A percentile compares a stretch with the other conserved stretches of the same genome.
Conservation (phyloP, 2,888 invertebrate species). For the Sympetrum striolatum region DNA sequence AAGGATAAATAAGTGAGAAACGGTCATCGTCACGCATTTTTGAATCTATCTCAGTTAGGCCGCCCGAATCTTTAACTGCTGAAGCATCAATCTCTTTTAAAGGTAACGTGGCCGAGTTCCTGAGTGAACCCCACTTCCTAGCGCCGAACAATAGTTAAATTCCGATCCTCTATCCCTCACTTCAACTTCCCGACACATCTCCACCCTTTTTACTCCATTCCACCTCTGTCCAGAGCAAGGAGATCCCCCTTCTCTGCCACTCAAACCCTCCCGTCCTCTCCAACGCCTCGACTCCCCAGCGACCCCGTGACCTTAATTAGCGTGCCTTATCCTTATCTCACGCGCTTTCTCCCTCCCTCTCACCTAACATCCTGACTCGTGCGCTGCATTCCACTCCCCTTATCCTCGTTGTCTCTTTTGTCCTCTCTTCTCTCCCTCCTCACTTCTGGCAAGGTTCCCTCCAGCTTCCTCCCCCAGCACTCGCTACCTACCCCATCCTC, state of each 20-base stretch:
- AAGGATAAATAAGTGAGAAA: neutral
- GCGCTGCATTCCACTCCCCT: neutral
- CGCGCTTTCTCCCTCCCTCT: conserved; percentile 8
- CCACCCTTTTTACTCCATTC: neutral
- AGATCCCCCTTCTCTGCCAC: neutral
- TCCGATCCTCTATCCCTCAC: neutral
- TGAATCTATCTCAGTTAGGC: no score
- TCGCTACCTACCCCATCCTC: no score
- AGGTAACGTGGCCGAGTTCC: no score
- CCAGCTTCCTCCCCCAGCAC: neutral
- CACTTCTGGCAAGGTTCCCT: neutral
- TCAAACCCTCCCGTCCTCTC: neutral
- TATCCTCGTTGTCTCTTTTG: neutral
- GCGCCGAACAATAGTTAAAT: neutral
- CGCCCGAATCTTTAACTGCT: no score
- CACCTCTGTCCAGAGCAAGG: neutral
- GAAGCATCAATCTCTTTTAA: neutral
- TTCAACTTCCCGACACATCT: neutral
- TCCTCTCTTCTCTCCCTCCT: neutral
- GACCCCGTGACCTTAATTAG: conserved; percentile 40
- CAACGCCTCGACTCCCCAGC: neutral
- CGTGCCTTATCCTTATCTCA: conserved; percentile 27
- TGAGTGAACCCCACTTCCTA: neutral
- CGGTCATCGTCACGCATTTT: no score
- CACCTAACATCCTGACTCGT: neutral